A percentile compares a stretch with the other conserved stretches of the same genome.
Evolutionary conservation across 2,797 vertebrate genomes (phyloP).

Genomic region (Loriculus beryllinus): DNA sequence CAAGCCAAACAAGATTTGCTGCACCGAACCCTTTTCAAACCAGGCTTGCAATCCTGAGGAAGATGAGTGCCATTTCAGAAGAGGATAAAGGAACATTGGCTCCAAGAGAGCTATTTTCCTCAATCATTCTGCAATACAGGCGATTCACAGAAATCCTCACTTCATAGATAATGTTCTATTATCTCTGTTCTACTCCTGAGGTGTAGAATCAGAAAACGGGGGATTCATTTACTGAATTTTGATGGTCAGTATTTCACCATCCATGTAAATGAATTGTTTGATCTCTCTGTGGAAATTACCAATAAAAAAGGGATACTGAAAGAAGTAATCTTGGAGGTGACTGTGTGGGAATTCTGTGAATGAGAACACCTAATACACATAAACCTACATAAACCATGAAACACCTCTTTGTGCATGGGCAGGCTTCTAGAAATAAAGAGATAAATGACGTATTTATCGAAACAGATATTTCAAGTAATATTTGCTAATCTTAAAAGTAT

Average conservation of each 20-base stretch:
- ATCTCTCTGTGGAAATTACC: not conserved
- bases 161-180: not conserved
- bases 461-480: not conserved
- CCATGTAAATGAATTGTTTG: not conserved
- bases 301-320: not conserved
- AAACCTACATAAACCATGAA: not conserved
- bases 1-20: not conserved
- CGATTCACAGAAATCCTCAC: not conserved
- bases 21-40: not conserved
- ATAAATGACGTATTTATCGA: not conserved
- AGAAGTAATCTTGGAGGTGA: not conserved
- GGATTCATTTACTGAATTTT: not conserved
- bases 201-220: not conserved
- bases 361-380: not conserved
- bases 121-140: not conserved
- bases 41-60: not conserved
- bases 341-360: not conserved
- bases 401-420: not conserved
- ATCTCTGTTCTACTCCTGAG: not conserved
- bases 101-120: not conserved
- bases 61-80: not conserved
- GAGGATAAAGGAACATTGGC: not conserved
- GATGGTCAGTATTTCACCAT: not conserved
- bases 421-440: not conserved
- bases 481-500: not conserved